Conservation (phyloP, 2,113 vertebrate species). For the Illadopsis cleaveri region DNA sequence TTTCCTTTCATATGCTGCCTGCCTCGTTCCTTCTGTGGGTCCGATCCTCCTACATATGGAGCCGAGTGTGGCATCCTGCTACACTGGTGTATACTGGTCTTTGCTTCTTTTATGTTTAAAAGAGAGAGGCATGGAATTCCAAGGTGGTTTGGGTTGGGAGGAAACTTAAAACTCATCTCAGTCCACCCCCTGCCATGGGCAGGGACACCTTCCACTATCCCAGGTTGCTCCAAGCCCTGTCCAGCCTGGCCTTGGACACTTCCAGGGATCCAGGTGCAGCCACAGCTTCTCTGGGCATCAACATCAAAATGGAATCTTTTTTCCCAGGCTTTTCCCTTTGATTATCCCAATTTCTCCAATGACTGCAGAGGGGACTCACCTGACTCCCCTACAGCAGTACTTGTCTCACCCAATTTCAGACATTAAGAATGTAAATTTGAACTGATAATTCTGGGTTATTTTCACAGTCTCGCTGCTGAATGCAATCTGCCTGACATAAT, state of each 20-base stretch:
- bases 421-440: background rate
- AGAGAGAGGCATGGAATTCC: background rate
- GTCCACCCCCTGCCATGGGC: background rate
- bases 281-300: background rate
- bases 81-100: background rate
- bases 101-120: background rate
- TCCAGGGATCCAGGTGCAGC: background rate
- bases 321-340: background rate
- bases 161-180: background rate
- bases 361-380: background rate
- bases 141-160: background rate
- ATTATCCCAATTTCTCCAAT: background rate
- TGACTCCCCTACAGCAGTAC: background rate
- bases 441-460: background rate
- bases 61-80: too few species aligned
- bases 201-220: fast-evolving
- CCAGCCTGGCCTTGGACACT: background rate
- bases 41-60: too few species aligned
- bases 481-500: background rate
- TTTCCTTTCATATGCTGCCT: too few species aligned
- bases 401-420: background rate
- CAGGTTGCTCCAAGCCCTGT: fast-evolving
- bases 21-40: too few species aligned
- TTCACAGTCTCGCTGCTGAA: background rate
- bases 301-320: too few species aligned